phyloP scores from a whole-genome alignment of 2,797 vertebrate species.

The Alauda arvensis region DNA sequence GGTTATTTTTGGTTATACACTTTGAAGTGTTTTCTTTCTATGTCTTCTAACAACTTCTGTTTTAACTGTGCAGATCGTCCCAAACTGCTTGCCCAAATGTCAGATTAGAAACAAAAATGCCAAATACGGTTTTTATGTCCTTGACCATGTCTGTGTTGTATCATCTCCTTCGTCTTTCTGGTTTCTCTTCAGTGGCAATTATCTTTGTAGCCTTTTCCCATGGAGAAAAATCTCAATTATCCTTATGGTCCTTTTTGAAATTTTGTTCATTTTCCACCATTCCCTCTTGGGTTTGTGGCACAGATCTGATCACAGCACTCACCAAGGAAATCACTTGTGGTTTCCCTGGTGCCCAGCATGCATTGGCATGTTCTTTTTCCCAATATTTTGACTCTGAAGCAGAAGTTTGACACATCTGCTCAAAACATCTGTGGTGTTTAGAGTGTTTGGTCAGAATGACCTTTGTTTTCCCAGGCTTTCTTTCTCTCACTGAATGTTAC shows the following conservation, averaged over 20 bases:
- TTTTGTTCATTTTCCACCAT: neutral
- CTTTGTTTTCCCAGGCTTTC: neutral
- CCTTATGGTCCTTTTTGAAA: neutral
- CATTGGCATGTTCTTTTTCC: neutral
- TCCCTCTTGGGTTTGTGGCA: neutral
- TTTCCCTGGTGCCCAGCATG: neutral
- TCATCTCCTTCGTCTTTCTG: neutral
- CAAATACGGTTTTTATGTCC: neutral
- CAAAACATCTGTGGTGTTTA: neutral
- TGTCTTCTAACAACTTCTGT: neutral
- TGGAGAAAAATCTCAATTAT: neutral
- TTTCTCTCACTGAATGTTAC: neutral
- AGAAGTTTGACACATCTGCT: neutral
- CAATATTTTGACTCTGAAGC: neutral
- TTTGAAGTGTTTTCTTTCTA: neutral
- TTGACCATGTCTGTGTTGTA: neutral
- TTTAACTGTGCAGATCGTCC: neutral
- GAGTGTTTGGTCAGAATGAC: slow-evolving; percentile 4
- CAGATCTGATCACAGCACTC: neutral
- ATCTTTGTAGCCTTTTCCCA: neutral
- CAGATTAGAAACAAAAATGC: neutral
- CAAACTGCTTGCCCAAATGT: neutral
- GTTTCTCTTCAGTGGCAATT: neutral
- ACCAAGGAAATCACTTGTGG: neutral
- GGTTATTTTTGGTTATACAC: neutral